A percentile compares a stretch with the other conserved stretches of the same genome.
phyloP scores from a whole-genome alignment of 2,113 vertebrate species.

The Corythornis madagascariensis region DNA sequence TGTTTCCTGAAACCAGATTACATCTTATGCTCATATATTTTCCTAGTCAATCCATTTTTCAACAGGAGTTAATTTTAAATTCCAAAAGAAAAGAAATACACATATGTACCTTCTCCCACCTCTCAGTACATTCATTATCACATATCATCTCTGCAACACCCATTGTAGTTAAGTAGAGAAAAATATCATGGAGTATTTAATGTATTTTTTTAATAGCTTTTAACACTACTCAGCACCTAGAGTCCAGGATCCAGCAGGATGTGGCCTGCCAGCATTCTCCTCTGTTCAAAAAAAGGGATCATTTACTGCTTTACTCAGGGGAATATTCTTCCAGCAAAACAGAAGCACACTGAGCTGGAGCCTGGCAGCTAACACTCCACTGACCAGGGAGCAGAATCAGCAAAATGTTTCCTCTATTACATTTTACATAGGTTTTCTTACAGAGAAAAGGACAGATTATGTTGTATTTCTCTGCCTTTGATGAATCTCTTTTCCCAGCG shows the following conservation, averaged over 20 bases:
- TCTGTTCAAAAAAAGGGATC: background rate
- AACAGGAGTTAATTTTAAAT: background rate
- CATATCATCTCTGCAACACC: background rate
- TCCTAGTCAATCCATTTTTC: background rate
- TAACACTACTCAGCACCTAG: background rate
- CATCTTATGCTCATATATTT: background rate
- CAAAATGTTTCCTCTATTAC: background rate
- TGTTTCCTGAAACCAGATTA: background rate
- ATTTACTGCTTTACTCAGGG: background rate
- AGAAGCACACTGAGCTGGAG: background rate
- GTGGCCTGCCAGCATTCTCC: background rate
- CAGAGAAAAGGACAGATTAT: background rate
- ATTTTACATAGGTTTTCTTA: background rate
- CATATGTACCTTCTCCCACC: background rate
- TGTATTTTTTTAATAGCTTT: slow-evolving; percentile 11
- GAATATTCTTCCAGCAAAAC: background rate
- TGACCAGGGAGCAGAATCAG: slow-evolving; percentile 3
- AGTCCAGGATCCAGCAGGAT: background rate
- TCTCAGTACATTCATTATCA: background rate
- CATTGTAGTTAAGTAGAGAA: background rate
- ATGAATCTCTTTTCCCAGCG: slow-evolving; percentile 38
- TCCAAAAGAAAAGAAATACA: background rate
- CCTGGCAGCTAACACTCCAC: background rate
- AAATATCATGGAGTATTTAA: background rate
- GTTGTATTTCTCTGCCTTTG: slow-evolving; percentile 35